Evolutionary conservation across 2,797 vertebrate species (phyloP), one percentile per base, ranked within the genome.

Genomic region (Coregonus ussuriensis): DNA sequence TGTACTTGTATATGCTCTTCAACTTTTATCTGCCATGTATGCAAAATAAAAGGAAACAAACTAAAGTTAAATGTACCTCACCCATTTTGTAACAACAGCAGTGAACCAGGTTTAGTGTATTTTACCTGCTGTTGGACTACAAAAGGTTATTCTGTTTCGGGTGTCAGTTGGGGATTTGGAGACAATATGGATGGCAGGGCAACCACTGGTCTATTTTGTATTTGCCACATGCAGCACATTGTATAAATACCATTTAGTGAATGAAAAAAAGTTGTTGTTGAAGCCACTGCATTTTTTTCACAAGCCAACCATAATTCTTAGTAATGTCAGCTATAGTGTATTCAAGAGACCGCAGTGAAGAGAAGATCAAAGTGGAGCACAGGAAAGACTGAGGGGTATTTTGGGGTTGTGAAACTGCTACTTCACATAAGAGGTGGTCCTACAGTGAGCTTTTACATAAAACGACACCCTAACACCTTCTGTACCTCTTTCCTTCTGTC

Each of bases 291-390:
- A 47, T 47, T 47, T 47, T 33, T 2, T 33, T 33, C 31, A 33
- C 31, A 33, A 33, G 31, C 31, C 31, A 33, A 33, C 31, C 31
- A 67, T 33, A 16, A 31, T 67, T 69, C 33, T 69, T 69, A n/a
- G 47, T 72, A 74, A 66, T 67, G 51, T 81, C 52, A 16, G 68
- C 16, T 62, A 71, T 72, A 41, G 65, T n/a, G 74, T 66, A 75
- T 79, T 69, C 6, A 41, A 69, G 16, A 69, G 14, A 37, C 16
- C 14, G 7, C 15, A 75, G 73, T 35, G 62, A n/a, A 53, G 65
- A 65, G 65, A 65, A 54, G 73, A 56, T 52, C 16, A 77, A 62
- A 53, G 52, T 41, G n/a, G 51, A 68, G 67, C 33, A 77, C 59
- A 25, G n/a, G 72, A 53, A 77, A 51, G 74, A 29, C 54, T 33